Base-by-base conservation (phyloP, 1,140 invertebrate species). In the Drusus annulatus region DNA sequence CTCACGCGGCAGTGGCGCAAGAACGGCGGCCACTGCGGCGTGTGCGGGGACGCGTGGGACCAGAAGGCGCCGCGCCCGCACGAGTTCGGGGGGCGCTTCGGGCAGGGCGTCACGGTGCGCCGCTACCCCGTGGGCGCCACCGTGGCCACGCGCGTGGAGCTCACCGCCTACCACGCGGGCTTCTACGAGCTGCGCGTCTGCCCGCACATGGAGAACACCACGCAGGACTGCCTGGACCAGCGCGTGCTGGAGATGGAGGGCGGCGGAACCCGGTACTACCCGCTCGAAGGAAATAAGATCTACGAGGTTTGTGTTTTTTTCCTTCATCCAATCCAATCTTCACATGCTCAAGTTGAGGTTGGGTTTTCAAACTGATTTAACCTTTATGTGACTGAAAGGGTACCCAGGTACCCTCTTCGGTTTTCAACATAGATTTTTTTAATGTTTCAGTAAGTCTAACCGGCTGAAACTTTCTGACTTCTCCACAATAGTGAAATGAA, bases 101-200 rank as follows among this genome's bases (percentile, higher is more conserved):
- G 94, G 0, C 92, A 93, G 84, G 94, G 95, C 0, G 91, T 96
- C n/a, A 94, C 96, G 31, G 95, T 95, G 0, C 90, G 95, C 0
- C 93, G 92, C 85, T 97, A 97, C 85, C 89, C 91, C 50, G 91
- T 92, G 0, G 92, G 92, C 28, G 90, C 93, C 13, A 87, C 91
- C 8, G 93, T 97, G 75, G 92, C 92, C 4, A 92, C 97, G 5
- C 91, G 93, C 28, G 91, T 97, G 0, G 94, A 96, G 84, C 84
- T 96, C 1, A 97, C 95, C 0, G 95, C 95, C 4, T 93, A 92
- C 84, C 95, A 97, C 86, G 91, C 92, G 82, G 97, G 97, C 10
- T 97, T 93, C 87, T 98, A 98, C 85, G 95, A 98, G 85, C 98
- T 98, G 88, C 91, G 95, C 76, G 84, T 96, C 0, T 98, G 96